Evolutionary conservation across 2,797 vertebrate genomes (phyloP).

Genomic region (Malacoctenus gilli): DNA sequence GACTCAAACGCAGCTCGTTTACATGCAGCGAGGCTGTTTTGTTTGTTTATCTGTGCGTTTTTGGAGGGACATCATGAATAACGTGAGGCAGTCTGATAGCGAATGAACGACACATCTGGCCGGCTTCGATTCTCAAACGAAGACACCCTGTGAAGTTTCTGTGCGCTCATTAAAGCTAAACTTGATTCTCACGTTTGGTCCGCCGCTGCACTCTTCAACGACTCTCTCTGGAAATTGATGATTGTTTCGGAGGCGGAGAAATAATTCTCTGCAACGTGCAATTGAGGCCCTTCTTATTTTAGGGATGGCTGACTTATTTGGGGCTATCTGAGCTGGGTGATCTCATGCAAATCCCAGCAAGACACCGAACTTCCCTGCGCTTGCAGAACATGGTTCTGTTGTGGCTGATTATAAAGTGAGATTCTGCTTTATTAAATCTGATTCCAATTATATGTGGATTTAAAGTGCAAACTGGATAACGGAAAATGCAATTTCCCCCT

Average conservation of each 20-base stretch:
- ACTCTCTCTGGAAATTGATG: not conserved
- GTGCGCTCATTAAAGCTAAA: conserved; percentile 13
- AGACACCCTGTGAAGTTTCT: not conserved
- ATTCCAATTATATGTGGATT: not conserved
- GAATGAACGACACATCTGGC: conserved; percentile 6
- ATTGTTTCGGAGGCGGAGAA: not conserved
- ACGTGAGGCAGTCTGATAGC: not conserved
- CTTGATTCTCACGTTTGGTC: not conserved
- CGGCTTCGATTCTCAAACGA: conserved; percentile 6
- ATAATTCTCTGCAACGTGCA: not conserved
- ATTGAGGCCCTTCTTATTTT: conserved; percentile 3
- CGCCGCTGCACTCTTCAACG: not conserved
- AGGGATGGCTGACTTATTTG: conserved; percentile 5
- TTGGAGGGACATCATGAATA: not conserved
- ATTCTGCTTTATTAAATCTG: not conserved
- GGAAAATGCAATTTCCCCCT: not conserved
- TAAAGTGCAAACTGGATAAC: not conserved
- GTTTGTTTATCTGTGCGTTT: not conserved
- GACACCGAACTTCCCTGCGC: not conserved
- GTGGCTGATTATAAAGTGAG: not conserved
- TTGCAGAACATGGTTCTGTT: not conserved
- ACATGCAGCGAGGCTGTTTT: not conserved
- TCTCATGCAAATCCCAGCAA: not conserved
- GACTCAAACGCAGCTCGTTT: conserved; percentile 2
- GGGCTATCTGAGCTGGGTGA: not conserved